A percentile compares a stretch with the other conserved stretches of the same genome.
Evolutionary conservation across 2,888 invertebrate genomes (phyloP).

Genomic region (Frankliniella intonsa): DNA sequence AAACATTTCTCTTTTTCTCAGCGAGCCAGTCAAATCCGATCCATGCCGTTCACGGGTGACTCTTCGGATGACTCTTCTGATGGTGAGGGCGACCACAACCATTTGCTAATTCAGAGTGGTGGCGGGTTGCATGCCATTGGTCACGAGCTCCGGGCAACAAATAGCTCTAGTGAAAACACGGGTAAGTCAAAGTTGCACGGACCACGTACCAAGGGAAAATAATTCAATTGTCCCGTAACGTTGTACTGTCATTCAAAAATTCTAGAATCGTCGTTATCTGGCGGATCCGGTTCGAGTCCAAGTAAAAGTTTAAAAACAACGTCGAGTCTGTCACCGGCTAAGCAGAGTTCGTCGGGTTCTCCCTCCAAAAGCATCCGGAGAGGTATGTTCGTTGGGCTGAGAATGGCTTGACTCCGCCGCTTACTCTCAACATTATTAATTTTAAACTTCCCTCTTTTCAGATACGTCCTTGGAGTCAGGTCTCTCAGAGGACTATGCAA

Average conservation of each 20-base stretch:
- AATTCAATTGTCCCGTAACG: not conserved
- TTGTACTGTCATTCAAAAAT: not conserved
- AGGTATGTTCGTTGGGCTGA: slow-evolving; percentile 52
- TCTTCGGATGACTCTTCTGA: slow-evolving; percentile 93
- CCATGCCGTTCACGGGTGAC: slow-evolving; percentile 92
- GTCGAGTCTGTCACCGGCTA: slow-evolving; percentile 78
- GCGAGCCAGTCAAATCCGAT: slow-evolving; percentile 92
- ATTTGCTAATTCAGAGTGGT: slow-evolving; percentile 47
- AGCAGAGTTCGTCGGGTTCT: slow-evolving; percentile 75
- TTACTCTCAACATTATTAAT: not conserved
- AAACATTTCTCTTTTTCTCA: slow-evolving; percentile 44
- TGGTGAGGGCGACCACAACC: slow-evolving; percentile 62
- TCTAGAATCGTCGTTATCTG: slow-evolving; percentile 55
- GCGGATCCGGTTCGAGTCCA: slow-evolving; percentile 68
- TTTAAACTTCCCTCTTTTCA: slow-evolving; percentile 48
- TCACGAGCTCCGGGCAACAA: slow-evolving; percentile 47
- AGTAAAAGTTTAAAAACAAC: slow-evolving; percentile 83
- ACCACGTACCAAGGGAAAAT: not conserved
- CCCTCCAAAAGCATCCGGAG: slow-evolving; percentile 74
- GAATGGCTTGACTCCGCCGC: not conserved
- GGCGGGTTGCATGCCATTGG: slow-evolving; percentile 41
- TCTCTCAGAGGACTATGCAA: slow-evolving; percentile 93
- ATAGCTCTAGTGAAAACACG: slow-evolving; percentile 52
- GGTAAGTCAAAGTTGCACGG: slow-evolving; percentile 38
- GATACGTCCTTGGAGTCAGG: slow-evolving; percentile 90